Base-by-base conservation (phyloP, 2,888 invertebrate genomes). In the Torymus aiolomorphi region DNA sequence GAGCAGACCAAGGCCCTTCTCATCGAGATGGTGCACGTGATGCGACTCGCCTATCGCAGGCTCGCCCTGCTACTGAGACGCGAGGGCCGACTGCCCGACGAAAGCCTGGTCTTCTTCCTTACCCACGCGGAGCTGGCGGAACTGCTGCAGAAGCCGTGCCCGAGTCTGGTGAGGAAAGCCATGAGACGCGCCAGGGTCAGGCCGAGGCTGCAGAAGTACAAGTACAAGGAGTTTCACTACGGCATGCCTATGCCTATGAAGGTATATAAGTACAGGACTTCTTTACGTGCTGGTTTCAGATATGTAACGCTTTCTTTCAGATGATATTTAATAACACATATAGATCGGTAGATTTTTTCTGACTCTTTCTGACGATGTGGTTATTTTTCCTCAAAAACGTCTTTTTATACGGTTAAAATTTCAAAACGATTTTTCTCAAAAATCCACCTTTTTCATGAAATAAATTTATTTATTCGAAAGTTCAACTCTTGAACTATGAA, bases 1-100 rank as follows among this genome's bases (percentile, higher is more conserved):
- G 96, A 96, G 89, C 89, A 90, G 82, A 94, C 95, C 0, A 96
- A 96, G 88, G 93, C 93, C 2, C 90, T 92, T 59, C 65, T 92
- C 10, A 91, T 94, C 66, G 88, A 90, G 59, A 90, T 91, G 24
- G 86, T 93, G 0, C 93, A 95, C 86, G 93, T 92, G 86, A 83
- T 94, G 66, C 92, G 95, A 81, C 84, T 93, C 66, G 94, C 93
- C 0, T 93, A 93, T 82, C 90, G 92, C 59, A 88, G 90, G 49
- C 89, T 96, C 24, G 94, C 92, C 0, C 86, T 90, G 4, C 86
- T 93, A 76, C 91, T 96, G 91, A 92, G 93, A 0, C 85, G 88
- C n/a, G 92, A 93, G 83, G 95, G 95, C 85, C 90, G 92, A 52
- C 86, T 96, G 65, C 95, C 96, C 0, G 91, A 94, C 69, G 88